A percentile compares a stretch with the other conserved stretches of the same genome.
Evolutionary conservation across 2,797 vertebrate genomes (phyloP).

Genomic region (Melanogrammus aeglefinus): DNA sequence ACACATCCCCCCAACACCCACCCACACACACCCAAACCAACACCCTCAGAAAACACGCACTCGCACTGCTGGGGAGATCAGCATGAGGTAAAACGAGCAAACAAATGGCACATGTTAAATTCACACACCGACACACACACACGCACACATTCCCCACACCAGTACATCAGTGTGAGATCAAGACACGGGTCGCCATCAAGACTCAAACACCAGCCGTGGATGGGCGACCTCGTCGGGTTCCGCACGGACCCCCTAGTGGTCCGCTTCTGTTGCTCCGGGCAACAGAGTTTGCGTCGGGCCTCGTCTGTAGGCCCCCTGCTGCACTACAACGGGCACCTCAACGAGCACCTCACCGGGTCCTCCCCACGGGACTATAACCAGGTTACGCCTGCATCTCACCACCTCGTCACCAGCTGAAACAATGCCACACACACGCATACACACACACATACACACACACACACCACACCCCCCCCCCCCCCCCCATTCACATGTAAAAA

Average conservation of each 20-base stretch:
- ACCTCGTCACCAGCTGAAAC: slow-evolving; percentile 70
- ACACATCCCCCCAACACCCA: slow-evolving; percentile 49
- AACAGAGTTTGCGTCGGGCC: slow-evolving; percentile 44
- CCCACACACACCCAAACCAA: slow-evolving; percentile 39
- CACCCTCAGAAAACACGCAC: slow-evolving; percentile 57
- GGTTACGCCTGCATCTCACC: slow-evolving; percentile 70
- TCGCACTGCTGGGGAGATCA: slow-evolving; percentile 61
- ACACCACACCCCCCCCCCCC: slow-evolving; percentile 34
- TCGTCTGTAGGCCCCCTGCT: slow-evolving; percentile 60
- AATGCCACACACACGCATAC: slow-evolving; percentile 48
- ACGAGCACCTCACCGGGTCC: slow-evolving; percentile 64
- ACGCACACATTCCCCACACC: slow-evolving; percentile 28
- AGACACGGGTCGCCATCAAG: slow-evolving; percentile 49
- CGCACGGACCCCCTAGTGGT: slow-evolving; percentile 64
- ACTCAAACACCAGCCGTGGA: slow-evolving; percentile 43
- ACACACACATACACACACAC: slow-evolving; percentile 41
- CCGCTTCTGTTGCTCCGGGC: slow-evolving; percentile 59
- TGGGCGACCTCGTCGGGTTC: slow-evolving; percentile 59
- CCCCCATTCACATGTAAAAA: slow-evolving; percentile 49
- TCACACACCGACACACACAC: slow-evolving; percentile 27
- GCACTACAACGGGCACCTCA: slow-evolving; percentile 64
- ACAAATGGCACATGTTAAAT: slow-evolving; percentile 69
- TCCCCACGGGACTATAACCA: slow-evolving; percentile 66
- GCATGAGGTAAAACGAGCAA: slow-evolving; percentile 43
- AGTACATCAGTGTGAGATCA: slow-evolving; percentile 39